Evolutionary conservation across 2,113 vertebrate species (phyloP).

Genomic region (Hydrochoerus hydrochaeris): DNA sequence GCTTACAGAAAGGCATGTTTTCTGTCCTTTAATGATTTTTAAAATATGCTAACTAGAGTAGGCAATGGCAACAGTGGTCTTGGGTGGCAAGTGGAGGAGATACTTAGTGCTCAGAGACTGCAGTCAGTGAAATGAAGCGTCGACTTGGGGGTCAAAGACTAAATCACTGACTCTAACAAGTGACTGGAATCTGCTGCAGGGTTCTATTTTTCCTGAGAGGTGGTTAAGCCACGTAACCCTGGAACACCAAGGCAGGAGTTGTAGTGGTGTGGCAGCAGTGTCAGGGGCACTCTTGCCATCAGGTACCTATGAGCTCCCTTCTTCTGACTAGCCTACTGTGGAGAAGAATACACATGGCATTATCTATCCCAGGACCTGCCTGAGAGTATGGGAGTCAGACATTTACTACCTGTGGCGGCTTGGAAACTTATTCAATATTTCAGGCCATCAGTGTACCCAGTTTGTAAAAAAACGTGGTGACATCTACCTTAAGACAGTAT

Average conservation of each 20-base stretch:
- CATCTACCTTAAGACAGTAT: background rate
- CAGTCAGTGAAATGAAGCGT: background rate
- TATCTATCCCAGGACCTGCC: background rate
- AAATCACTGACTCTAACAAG: background rate
- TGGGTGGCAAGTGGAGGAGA: no score
- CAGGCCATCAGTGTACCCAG: background rate
- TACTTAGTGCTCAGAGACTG: background rate
- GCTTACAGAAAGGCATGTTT: no score
- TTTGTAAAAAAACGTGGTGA: background rate
- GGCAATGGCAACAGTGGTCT: background rate
- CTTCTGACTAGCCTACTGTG: background rate
- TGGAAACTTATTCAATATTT: background rate
- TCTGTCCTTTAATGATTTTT: background rate
- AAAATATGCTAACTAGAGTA: background rate
- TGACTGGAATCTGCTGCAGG: background rate
- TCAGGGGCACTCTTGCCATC: no score
- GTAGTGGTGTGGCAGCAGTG: background rate
- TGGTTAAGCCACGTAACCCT: background rate
- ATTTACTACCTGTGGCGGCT: background rate
- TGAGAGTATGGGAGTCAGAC: background rate
- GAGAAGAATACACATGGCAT: background rate
- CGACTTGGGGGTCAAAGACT: background rate
- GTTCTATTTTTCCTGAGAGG: background rate
- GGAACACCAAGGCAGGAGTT: background rate
- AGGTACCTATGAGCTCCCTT: background rate